These are phyloP conservation scores for Acanthosepion pharaonis DNA, from an alignment of 2,888 invertebrate species.

Conservation along the genomic window DNA sequence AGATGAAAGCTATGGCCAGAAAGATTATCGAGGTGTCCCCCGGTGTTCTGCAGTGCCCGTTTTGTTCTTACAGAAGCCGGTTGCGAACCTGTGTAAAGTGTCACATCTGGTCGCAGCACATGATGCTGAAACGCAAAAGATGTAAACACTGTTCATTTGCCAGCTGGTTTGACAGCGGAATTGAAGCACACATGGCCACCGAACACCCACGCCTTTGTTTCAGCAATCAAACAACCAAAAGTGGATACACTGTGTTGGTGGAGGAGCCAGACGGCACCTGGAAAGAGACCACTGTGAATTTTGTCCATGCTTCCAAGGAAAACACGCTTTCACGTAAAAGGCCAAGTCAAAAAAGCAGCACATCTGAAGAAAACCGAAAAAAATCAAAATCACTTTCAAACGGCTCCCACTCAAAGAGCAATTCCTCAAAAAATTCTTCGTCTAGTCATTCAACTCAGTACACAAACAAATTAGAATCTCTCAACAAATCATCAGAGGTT, in stretches of 20 bases:
- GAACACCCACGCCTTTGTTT: slow-evolving; percentile 43
- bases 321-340: background rate
- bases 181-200: slow-evolving; percentile 40
- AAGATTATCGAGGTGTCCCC: slow-evolving; percentile 37
- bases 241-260: slow-evolving; percentile 44
- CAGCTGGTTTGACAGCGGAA: slow-evolving; percentile 46
- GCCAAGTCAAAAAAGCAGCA: background rate
- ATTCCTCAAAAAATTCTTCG: background rate
- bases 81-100: slow-evolving; percentile 44
- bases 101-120: slow-evolving; percentile 45
- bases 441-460: background rate
- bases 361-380: background rate
- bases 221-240: background rate
- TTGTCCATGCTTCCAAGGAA: background rate
- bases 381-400: background rate
- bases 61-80: slow-evolving; percentile 40
- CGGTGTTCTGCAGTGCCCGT: slow-evolving; percentile 42
- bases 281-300: slow-evolving; percentile 38
- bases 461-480: background rate
- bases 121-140: slow-evolving; percentile 42
- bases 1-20: slow-evolving; percentile 41
- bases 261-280: slow-evolving; percentile 46
- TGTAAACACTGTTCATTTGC: slow-evolving; percentile 44
- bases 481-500: background rate
- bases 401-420: background rate